Evolutionary conservation across 2,797 vertebrate species (phyloP), one percentile per base, ranked within the genome.

Genomic region (Ispidina lecontei): DNA sequence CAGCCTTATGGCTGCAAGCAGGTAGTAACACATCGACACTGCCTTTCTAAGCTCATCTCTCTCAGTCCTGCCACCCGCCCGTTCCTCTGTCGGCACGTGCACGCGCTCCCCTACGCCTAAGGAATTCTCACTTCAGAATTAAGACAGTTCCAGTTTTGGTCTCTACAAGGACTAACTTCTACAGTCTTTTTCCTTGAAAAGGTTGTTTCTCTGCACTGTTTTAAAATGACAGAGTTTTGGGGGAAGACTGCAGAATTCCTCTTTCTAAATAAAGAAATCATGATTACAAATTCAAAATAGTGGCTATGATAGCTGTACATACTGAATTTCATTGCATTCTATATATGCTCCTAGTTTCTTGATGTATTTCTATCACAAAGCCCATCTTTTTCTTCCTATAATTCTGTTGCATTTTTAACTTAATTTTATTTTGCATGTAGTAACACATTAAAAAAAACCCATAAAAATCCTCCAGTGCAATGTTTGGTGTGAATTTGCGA

Each of bases 1-100:
- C 31, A 87, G 96, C 97, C 96, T 95, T 95, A 91, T 95, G 97
- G 96, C 97, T 97, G 97, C 96, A 80, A 94, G 97, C 95, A 95
- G 97, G 95, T 86, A 95, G 96, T 80, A 89, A 68, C 83, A 64
- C 70, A 70, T 92, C 68, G 92, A 95, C 94, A 89, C 67, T 44
- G 47, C 92, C 92, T 94, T 51, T 63, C 85, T 6, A 33, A 84
- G 28, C 95, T 87, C 90, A 75, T 94, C 96, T 60, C 62, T 87
- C 93, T 78, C 49, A 25, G 95, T 20, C 81, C 71, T 56, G 55
- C 31, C 80, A 78, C 47, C 31, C 14, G 7, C 71, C 87, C 25
- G 1, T 20, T 41, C 15, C 10, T 77, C 72, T 23, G 78, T 44
- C 70, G 15, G 41, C 67, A 60, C 74, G 29, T 2, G 44, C 64